Base-by-base conservation (phyloP, 2,888 invertebrate genomes). In the Drosophila meridiana region DNA sequence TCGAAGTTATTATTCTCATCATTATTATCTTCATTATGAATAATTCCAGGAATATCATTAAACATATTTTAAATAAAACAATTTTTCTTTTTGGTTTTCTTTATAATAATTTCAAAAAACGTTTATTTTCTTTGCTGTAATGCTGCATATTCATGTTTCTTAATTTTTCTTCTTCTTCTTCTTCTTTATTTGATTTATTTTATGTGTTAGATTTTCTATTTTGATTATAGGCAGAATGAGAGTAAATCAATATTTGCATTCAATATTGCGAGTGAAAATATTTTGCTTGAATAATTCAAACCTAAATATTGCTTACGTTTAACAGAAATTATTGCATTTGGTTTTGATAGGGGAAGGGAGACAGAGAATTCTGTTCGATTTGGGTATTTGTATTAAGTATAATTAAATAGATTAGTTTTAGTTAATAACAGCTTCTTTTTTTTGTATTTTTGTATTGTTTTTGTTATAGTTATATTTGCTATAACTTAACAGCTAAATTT, bases 281-380 rank as follows among this genome's bases (percentile, higher is more conserved):
- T 20, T 60, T 77, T 63, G n/a, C 36, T 8, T 38, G 47, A 47
- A 28, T 47, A 9, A 20, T 2, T 43, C 28, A 28, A 45, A 36
- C 69, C 56, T 42, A 80, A 82, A 75, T 86, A 88, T 88, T 86
- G 86, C 87, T 86, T 83, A 60, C 58, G 53, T 62, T 86, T 64
- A 72, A 69, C 48, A 50, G 62, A 82, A 84, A 62, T 63, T 52
- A 34, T 59, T 63, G 68, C 58, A 52, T 59, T 47, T 30, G 9
- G 45, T 45, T 78, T 55, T 55, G 61, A 48, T 56, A 59, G 38
- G 50, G 43, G 40, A 62, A 59, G 56, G n/a, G 0, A 26, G 53
- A 14, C 26, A 65, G 45, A 59, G 56, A 40, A 28, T 7, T 26
- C 47, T 30, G 42, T 67, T 53, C 59, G 38, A 58, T 48, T 58